phyloP scores from a whole-genome alignment of 2,888 invertebrate genomes.

The Chaitophorus viminalis region DNA sequence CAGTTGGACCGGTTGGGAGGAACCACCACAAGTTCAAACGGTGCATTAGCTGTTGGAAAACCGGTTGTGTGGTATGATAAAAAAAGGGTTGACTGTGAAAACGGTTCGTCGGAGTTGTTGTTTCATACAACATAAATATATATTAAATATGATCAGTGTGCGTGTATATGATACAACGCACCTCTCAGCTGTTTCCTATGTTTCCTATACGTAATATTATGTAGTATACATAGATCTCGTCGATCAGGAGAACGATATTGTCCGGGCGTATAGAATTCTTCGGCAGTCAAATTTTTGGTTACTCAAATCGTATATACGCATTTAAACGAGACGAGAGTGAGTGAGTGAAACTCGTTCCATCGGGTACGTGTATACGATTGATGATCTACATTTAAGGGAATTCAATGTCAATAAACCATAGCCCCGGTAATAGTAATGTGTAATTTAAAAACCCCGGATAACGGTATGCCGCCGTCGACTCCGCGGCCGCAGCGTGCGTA shows the following conservation, averaged over 20 bases:
- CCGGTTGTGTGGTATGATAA: conserved; percentile 38
- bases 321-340: conserved; percentile 21
- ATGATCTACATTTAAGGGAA: conserved; percentile 21
- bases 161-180: not conserved
- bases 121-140: not conserved
- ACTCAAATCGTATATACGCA: not conserved
- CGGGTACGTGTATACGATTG: not conserved
- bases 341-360: conserved; percentile 22
- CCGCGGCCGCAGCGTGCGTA: not conserved
- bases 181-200: not conserved
- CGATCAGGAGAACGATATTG: not conserved
- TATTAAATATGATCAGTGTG: not conserved
- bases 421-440: conserved; percentile 7
- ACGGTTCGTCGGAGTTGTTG: not conserved
- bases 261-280: not conserved
- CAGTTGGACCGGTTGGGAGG: not conserved
- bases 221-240: not conserved
- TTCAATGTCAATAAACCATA: conserved; percentile 47
- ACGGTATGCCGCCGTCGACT: conserved; percentile 17
- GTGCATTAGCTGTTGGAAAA: conserved; percentile 27
- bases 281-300: not conserved
- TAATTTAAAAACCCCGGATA: conserved; percentile 46
- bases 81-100: conserved; percentile 30
- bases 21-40: conserved; percentile 21
- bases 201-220: too few species aligned